phyloP scores from a whole-genome alignment of 1,140 invertebrate species.

The Phocides pigmalion region DNA sequence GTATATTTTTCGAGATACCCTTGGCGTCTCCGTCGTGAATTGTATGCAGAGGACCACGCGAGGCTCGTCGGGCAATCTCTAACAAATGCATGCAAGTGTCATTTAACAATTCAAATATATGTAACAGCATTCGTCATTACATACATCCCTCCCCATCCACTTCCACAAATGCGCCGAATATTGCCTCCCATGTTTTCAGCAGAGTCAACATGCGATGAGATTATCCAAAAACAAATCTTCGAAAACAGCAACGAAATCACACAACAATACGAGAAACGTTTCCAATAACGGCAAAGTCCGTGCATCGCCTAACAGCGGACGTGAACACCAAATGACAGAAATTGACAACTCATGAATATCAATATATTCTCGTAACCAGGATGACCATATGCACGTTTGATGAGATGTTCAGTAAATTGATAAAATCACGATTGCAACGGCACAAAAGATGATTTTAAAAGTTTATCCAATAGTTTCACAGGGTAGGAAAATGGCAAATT shows the following conservation, averaged over 20 bases:
- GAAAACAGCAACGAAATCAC: background rate
- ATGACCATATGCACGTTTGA: too few relatives aligned
- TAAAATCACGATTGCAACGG: background rate
- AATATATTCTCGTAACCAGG: background rate
- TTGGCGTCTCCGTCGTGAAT: too few relatives aligned
- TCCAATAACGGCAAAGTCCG: background rate
- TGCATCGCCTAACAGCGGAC: background rate
- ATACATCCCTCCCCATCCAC: slow-evolving; percentile 5
- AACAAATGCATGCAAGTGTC: too few relatives aligned
- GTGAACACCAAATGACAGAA: background rate
- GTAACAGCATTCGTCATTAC: slow-evolving; percentile 3
- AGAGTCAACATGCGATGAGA: slow-evolving; percentile 51
- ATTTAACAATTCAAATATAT: too few relatives aligned
- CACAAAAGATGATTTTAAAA: background rate
- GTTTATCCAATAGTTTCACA: background rate
- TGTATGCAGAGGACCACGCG: too few relatives aligned
- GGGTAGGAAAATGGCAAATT: background rate
- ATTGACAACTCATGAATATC: too few relatives aligned
- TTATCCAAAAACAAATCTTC: background rate
- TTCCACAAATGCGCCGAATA: slow-evolving; percentile 31
- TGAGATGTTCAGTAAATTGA: background rate
- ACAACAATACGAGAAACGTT: background rate
- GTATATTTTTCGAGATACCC: too few relatives aligned
- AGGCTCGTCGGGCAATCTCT: too few relatives aligned
- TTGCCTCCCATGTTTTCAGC: slow-evolving; percentile 53